Conservation (phyloP, 2,888 invertebrate species). For the Eilema depressum region DNA sequence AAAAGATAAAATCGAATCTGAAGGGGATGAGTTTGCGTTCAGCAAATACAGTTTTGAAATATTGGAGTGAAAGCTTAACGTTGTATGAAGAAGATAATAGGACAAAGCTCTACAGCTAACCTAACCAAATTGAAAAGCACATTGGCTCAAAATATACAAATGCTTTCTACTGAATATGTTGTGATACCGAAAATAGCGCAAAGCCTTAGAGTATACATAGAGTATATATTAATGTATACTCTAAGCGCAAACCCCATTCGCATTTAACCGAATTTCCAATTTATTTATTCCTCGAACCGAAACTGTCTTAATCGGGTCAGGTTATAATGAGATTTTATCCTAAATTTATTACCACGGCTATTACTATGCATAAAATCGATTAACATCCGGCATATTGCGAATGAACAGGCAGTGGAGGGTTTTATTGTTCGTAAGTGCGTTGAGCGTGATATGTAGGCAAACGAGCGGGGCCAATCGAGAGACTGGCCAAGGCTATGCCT, state of each 20-base stretch:
- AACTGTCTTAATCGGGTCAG: constrained; percentile 1
- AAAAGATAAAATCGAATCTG: no score
- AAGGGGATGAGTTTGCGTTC: no score
- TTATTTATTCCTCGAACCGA: neutral
- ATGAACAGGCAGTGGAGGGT: neutral
- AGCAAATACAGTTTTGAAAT: no score
- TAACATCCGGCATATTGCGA: neutral
- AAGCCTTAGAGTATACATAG: no score
- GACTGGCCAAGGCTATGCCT: constrained; percentile 5
- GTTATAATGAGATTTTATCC: neutral
- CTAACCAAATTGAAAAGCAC: no score
- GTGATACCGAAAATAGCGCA: neutral
- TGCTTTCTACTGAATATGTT: neutral
- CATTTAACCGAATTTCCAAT: neutral
- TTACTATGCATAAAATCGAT: neutral
- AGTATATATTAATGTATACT: no score
- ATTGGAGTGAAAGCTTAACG: no score
- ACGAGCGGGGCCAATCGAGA: neutral
- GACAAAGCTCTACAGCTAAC: no score
- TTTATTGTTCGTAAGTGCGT: neutral
- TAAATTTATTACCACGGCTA: neutral
- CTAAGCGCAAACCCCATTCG: neutral
- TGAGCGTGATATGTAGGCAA: constrained; percentile 2
- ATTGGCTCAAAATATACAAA: no score
- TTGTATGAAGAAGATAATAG: neutral